These are phyloP conservation scores for Mesoclemmys tuberculata DNA, from an alignment of 2,113 vertebrate species.

Conservation along the genomic window DNA sequence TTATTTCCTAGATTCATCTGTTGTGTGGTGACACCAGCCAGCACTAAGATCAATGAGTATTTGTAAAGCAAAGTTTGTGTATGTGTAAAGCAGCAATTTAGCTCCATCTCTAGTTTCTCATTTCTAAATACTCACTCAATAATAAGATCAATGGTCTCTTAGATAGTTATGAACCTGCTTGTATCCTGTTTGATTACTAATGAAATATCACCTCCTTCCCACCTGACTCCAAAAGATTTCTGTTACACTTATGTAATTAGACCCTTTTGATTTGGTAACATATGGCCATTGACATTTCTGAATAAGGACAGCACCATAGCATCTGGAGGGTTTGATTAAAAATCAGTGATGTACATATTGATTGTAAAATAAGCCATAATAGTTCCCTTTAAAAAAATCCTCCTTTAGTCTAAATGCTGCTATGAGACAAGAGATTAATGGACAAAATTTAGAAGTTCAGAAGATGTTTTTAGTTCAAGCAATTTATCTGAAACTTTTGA, in stretches of 20 bases:
- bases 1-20: neutral
- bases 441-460: accelerated
- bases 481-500: neutral
- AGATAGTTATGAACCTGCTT: neutral
- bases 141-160: neutral
- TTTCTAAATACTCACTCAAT: neutral
- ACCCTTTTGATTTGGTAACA: conserved; percentile 47
- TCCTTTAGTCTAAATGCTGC: conserved; percentile 1
- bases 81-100: neutral
- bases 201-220: neutral
- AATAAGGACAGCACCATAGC: conserved; percentile 27
- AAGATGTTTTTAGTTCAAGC: neutral
- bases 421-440: neutral
- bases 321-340: conserved; percentile 70
- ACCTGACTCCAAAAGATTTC: neutral
- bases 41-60: neutral
- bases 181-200: conserved; percentile 4
- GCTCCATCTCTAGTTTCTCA: neutral
- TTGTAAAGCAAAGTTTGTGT: neutral
- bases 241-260: conserved; percentile 52
- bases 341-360: conserved; percentile 6
- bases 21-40: neutral
- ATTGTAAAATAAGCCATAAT: conserved; percentile 33
- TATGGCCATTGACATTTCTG: conserved; percentile 48
- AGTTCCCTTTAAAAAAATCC: neutral